Conservation (phyloP, 2,797 vertebrate genomes). For the Kryptopterus vitreolus region DNA sequence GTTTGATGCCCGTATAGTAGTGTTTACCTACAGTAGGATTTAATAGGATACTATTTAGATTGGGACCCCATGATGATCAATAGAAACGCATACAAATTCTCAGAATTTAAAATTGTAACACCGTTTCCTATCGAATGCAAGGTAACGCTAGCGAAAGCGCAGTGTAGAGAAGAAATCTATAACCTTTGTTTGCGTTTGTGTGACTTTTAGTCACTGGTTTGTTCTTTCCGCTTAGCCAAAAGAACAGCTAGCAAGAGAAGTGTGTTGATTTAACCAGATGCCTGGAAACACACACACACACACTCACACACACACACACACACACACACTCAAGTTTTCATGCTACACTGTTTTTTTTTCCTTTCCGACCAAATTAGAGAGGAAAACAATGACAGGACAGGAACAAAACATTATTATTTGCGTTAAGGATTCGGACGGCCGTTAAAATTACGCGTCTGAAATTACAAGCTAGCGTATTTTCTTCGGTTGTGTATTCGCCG, state of each 20-base stretch:
- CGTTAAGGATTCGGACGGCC: too few species aligned
- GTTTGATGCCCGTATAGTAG: background rate
- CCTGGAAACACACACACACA: background rate
- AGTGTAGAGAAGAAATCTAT: background rate
- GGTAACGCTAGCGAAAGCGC: background rate
- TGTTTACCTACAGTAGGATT: too few species aligned
- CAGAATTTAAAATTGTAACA: background rate
- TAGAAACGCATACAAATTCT: too few species aligned
- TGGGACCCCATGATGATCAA: too few species aligned
- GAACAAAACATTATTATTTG: background rate
- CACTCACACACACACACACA: too few species aligned
- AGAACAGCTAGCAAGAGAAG: background rate
- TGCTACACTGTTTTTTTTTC: background rate
- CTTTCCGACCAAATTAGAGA: background rate
- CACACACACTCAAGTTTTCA: too few species aligned
- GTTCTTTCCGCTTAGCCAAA: background rate
- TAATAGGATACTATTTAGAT: background rate
- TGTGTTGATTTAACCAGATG: background rate
- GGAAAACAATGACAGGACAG: background rate
- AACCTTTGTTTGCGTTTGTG: background rate
- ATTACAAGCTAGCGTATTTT: background rate
- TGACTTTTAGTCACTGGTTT: background rate
- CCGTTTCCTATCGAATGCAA: background rate
- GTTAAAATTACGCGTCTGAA: background rate
- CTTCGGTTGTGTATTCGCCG: background rate